Percentiles rank a stretch among this genome's conserved stretches.
Evolutionary conservation across 2,888 invertebrate genomes (phyloP).

Genomic region (Folsomia candida): DNA sequence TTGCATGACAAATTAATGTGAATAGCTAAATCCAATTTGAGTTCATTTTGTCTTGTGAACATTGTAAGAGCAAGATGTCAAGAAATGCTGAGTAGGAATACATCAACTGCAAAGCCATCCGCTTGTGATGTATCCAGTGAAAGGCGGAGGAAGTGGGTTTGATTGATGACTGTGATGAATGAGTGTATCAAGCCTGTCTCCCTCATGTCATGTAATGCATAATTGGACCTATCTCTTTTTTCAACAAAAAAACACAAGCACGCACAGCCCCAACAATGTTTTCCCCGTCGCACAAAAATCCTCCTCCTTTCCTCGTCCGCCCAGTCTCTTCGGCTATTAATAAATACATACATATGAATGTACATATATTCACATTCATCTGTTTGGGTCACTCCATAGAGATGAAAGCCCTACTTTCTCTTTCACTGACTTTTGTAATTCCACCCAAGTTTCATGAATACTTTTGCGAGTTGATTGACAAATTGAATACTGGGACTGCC

Average conservation of each 20-base stretch:
- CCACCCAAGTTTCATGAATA: constrained; percentile 16
- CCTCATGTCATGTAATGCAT: constrained; percentile 18
- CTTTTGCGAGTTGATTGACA: constrained; percentile 15
- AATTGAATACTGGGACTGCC: constrained; percentile 1
- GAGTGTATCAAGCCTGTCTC: constrained; percentile 21
- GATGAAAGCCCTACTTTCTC: too few species aligned
- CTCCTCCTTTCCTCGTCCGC: background rate
- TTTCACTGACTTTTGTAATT: too few species aligned
- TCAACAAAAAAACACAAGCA: background rate
- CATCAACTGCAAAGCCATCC: background rate
- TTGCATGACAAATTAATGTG: constrained; percentile 20
- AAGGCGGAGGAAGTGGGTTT: background rate
- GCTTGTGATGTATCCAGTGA: background rate
- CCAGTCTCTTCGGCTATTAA: background rate
- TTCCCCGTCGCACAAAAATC: background rate
- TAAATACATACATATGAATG: background rate
- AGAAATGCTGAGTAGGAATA: background rate
- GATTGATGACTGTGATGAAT: constrained; percentile 25
- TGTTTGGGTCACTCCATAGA: too few species aligned
- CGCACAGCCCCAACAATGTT: too few species aligned
- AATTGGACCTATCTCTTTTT: constrained; percentile 19
- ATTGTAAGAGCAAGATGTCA: background rate
- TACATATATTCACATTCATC: background rate
- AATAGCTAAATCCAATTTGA: constrained; percentile 5
- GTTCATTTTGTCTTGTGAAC: constrained; percentile 12